These are phyloP conservation scores for Pseudococcus jackbeardsleyi DNA, from an alignment of 2,888 invertebrate genomes.

Conservation along the genomic window DNA sequence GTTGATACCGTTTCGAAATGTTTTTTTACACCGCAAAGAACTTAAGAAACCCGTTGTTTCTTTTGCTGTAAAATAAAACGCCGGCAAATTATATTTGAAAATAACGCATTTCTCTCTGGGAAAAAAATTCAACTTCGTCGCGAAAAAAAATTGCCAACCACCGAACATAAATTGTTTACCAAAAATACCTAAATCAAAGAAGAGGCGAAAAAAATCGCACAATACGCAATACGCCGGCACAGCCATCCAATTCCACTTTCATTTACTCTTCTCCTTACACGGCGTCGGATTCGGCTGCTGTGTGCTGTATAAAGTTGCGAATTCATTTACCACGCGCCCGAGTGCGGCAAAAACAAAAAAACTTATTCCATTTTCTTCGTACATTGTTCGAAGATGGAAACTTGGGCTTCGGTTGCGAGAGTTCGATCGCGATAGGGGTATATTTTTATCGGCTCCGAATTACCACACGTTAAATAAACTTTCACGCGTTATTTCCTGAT, in stretches of 20 bases:
- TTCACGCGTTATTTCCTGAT: background rate
- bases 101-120: background rate
- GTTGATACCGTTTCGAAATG: background rate
- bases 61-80: background rate
- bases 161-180: slow-evolving; percentile 9
- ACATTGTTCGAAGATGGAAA: background rate
- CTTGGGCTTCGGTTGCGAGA: background rate
- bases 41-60: background rate
- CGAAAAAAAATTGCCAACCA: slow-evolving; percentile 1
- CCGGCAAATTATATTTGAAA: slow-evolving; percentile 2
- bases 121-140: slow-evolving; percentile 7
- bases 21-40: background rate
- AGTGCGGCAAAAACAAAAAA: background rate
- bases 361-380: background rate
- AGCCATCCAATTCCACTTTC: slow-evolving; percentile 17
- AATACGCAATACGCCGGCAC: background rate
- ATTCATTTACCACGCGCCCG: background rate
- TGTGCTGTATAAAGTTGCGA: slow-evolving; percentile 1
- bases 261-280: background rate
- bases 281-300: background rate
- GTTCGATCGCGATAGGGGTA: background rate
- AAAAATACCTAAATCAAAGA: background rate
- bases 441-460: background rate
- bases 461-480: background rate
- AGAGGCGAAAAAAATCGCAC: background rate